Evolutionary conservation across 2,888 invertebrate genomes (phyloP), one percentile per base, ranked within the genome.

Genomic region (Orgyia antiqua): DNA sequence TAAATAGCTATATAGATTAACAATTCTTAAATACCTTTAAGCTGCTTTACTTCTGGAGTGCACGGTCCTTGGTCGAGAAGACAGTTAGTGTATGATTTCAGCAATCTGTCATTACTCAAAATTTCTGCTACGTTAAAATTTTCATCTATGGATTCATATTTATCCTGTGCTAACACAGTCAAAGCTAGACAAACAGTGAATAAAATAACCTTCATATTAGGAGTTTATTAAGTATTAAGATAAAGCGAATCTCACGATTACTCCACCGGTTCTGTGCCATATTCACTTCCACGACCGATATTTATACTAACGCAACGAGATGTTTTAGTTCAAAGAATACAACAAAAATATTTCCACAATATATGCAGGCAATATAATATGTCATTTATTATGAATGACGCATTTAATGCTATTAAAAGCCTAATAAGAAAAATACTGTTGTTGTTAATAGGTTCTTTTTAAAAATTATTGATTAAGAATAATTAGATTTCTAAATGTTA

Each of bases 11-110:
- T n/a, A n/a, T n/a, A n/a, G n/a, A n/a, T n/a, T n/a, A n/a, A n/a
- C n/a, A n/a, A n/a, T n/a, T n/a, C n/a, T n/a, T n/a, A 13, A 79
- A 86, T 78, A 93, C 93, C 88, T 83, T 91, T 93, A 1, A 93
- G 72, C 77, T 90, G 88, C 51, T 89, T 88, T 24, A 90, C 90
- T 70, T 93, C 93, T 5, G 92, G 87, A 0, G 92, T 92, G 61
- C 94, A 94, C 2, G 88, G 89, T 24, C 90, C 91, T 38, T 84
- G 77, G 10, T 88, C 88, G 44, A 93, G 68, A 40, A 94, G 68
- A 55, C 94, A 94, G 39, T 90, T 89, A 7, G 91, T 70, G 52
- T 94, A 93, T 29, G 90, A 88, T 20, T 87, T 84, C 15, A 93
- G 69, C 18, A 94, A 70, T 35, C 93, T 88, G 2, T 92, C 89